Evolutionary conservation across 2,888 invertebrate species (phyloP), one percentile per base, ranked within the genome.

Genomic region (Steinernema carpocapsae): DNA sequence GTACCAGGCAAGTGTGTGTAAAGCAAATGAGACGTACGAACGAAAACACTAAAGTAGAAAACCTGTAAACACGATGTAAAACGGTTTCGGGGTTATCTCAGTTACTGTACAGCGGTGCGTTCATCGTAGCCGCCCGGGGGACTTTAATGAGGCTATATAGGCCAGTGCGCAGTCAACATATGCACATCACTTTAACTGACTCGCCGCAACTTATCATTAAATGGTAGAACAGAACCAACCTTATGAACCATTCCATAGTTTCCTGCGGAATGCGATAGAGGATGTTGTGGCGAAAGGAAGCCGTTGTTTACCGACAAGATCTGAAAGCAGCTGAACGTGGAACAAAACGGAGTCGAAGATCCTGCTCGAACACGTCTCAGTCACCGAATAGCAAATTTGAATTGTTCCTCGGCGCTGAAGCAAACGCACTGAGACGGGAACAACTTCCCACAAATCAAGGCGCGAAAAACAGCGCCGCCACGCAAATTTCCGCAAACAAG

Each of bases 201-300:
- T 29, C 29, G 24, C 22, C 22, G 64, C 32, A 26, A 22, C 1
- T 26, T 64, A 32, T 17, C 32, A 52, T 22, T 2, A 29, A 32
- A 19, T 48, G 6, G 37, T 32, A 26, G 32, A 32, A 32, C 17
- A 24, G 22, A 32, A 64, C 64, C 14, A 64, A 64, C 64, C 64
- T 64, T 32, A 64, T 64, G 19, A 64, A 64, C 64, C 64, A 64
- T 32, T 64, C 64, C 64, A 64, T 64, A 29, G 29, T 64, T 64
- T 32, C 64, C 19, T 32, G 64, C 29, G 64, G 32, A 64, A 32
- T 29, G 17, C 64, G 64, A 3, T 29, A 64, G 29, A 64, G 64
- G 14, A 64, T 29, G 64, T n/a, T 29, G 14, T 14, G 29, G 1
- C 32, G 64, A 32, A 64, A 32, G 29, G 29, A 32, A 17, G 22